Evolutionary conservation across 2,113 vertebrate species (phyloP).

Genomic region (Phaethornis superciliosus): DNA sequence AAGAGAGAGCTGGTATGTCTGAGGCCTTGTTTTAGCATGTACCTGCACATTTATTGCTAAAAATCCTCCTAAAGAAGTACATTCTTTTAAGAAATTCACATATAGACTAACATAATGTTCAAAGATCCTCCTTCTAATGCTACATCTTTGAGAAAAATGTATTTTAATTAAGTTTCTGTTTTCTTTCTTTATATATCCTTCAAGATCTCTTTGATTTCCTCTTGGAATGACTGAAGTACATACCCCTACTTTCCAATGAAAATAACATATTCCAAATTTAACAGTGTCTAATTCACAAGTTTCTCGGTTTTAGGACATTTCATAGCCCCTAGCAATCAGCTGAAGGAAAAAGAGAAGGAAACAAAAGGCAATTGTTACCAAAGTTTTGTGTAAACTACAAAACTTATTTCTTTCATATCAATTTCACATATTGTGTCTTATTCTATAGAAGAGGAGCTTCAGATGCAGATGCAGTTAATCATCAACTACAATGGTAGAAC

Average conservation of each 20-base stretch:
- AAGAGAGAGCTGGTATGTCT: not conserved
- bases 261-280: not conserved
- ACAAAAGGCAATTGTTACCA: not conserved
- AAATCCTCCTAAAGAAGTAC: not conserved
- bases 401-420: not conserved
- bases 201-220: not conserved
- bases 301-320: not conserved
- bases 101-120: not conserved
- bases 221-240: not conserved
- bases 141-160: not conserved
- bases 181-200: not conserved
- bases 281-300: not conserved
- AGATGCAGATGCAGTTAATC: not conserved
- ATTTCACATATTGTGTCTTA: not conserved
- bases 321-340: not conserved
- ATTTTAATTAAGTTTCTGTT: not conserved
- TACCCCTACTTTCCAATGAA: not conserved
- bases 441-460: not conserved
- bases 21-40: not conserved
- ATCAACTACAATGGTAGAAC: not conserved
- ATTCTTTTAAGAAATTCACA: not conserved
- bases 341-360: not conserved
- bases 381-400: not conserved
- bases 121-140: not conserved
- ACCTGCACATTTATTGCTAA: not conserved